Percentiles rank a stretch among this genome's conserved stretches.
Conservation (phyloP, 2,888 invertebrate species). For the Campoplex capitator region DNA sequence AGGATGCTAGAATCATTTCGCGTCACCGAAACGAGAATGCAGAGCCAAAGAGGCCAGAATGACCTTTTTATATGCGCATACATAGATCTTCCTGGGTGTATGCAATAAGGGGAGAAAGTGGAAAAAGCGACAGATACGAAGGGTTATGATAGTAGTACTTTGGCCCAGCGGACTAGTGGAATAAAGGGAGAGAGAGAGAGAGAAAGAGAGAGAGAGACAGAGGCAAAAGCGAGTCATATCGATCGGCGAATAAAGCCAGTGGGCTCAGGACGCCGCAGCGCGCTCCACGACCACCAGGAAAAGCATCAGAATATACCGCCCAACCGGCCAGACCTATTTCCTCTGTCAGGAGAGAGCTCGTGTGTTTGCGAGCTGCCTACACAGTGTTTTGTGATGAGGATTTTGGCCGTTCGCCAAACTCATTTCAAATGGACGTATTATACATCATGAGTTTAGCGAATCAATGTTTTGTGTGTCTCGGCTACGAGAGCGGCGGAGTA, state of each 20-base stretch:
- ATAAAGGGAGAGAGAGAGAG: slow-evolving; percentile 25
- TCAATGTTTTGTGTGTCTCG: slow-evolving; percentile 79
- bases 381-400: slow-evolving; percentile 80
- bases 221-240: slow-evolving; percentile 78
- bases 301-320: slow-evolving; percentile 59
- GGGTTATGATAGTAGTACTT: slow-evolving; percentile 67
- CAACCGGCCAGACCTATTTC: slow-evolving; percentile 79
- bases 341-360: slow-evolving; percentile 73
- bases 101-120: slow-evolving; percentile 58
- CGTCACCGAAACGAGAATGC: slow-evolving; percentile 13
- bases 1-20: slow-evolving; percentile 43
- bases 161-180: slow-evolving; percentile 42
- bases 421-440: slow-evolving; percentile 83
- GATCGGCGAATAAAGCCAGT: slow-evolving; percentile 79
- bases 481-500: slow-evolving; percentile 70
- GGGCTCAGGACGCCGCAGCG: slow-evolving; percentile 69
- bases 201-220: slow-evolving; percentile 42
- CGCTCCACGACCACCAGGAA: slow-evolving; percentile 45
- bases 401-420: slow-evolving; percentile 81
- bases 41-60: slow-evolving; percentile 42
- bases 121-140: slow-evolving; percentile 66
- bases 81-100: slow-evolving; percentile 51
- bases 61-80: slow-evolving; percentile 67
- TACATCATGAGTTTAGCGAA: slow-evolving; percentile 83
- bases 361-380: slow-evolving; percentile 80